Base-by-base conservation (phyloP, 1,140 invertebrate species). In the Papilio polytes region DNA sequence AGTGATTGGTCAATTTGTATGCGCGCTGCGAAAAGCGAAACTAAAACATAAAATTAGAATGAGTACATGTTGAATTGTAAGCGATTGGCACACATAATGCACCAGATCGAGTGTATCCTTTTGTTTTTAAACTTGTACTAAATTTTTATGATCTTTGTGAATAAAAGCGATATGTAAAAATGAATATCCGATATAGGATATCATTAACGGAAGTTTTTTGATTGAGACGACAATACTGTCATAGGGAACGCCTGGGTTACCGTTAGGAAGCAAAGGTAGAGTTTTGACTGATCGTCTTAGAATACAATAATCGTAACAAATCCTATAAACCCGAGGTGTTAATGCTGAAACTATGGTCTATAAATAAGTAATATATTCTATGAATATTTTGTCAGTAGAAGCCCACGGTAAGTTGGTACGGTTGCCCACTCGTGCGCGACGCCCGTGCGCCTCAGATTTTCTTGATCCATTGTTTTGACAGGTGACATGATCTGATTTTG, bases 41-140 rank as follows among this genome's bases (percentile, higher is more conserved):
- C 73, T 74, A 74, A 74, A 74, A 74, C 73, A 74, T 74, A 74
- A 74, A 74, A 74, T 46, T 48, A 74, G 73, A 74, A 74, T 74
- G 44, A 31, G 73, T 66, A 26, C 59, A 66, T 13, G 46, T 74
- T 74, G 73, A 74, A 74, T 74, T 22, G 18, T 74, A 46, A 74
- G 6, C 73, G 73, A 74, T 74, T 46, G 73, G 73, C 44, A 74
- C 46, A 74, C 59, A 26, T 26, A 63, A 63, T 26, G 12, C 22
- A 66, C 22, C 10, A 66, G 22, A 66, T 66, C 22, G 12, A 26
- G 22, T 66, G 26, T 66, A 66, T 66, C 59, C 59, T 66, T 66
- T 66, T 66, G 59, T 66, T 31, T 26, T 26, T 31, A 66, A 3
- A 66, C 13, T 4, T 66, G 22, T 13, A 10, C 20, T 66, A 66